Conservation (phyloP, 2,888 invertebrate species). For the Torymus auratus region DNA sequence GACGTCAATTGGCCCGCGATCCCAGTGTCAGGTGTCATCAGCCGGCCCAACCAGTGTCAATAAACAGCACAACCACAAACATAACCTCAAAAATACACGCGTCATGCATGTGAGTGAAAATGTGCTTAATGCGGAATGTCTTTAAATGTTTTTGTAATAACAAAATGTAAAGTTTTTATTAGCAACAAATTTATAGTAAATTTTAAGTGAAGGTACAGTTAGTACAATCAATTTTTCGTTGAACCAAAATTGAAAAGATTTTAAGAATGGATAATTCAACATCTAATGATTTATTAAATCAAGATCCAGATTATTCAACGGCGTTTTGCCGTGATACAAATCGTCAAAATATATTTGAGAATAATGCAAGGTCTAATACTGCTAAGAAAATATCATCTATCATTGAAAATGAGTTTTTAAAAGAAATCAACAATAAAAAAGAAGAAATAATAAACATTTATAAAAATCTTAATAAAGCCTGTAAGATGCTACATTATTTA, state of each 20-base stretch:
- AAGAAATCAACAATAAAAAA: slow-evolving; percentile 83
- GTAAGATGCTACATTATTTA: slow-evolving; percentile 80
- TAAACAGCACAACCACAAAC: no score
- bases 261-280: slow-evolving; percentile 28
- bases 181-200: no score
- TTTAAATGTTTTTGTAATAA: no score
- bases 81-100: no score
- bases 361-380: slow-evolving; percentile 69
- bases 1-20: no score
- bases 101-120: no score
- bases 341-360: slow-evolving; percentile 69
- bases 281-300: slow-evolving; percentile 60
- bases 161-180: no score
- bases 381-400: slow-evolving; percentile 80
- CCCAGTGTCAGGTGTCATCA: no score
- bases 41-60: no score
- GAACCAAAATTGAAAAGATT: not conserved
- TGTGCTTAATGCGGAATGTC: no score
- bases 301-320: slow-evolving; percentile 73
- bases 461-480: slow-evolving; percentile 80
- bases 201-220: no score
- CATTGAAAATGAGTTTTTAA: slow-evolving; percentile 84
- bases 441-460: slow-evolving; percentile 85
- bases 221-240: no score
- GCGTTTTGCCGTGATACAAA: slow-evolving; percentile 65